Evolutionary conservation across 2,888 invertebrate genomes (phyloP).

Genomic region (Athripsodes cinereus): DNA sequence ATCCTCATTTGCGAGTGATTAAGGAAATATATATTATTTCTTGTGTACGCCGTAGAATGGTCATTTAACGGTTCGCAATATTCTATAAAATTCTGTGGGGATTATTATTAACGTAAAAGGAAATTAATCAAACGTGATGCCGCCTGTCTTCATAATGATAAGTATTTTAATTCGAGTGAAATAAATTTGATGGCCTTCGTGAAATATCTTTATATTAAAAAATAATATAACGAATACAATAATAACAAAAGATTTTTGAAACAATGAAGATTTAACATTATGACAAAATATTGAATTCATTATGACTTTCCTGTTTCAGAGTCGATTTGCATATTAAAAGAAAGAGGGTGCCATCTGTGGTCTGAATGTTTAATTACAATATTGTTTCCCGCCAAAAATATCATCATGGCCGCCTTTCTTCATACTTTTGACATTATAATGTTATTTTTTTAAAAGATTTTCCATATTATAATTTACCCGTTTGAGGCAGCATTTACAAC

Average conservation of each 20-base stretch:
- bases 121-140: neutral
- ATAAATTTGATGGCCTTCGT: neutral
- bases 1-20: too few species aligned
- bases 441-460: too few species aligned
- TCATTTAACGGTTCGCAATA: too few species aligned
- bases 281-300: slow-evolving; percentile 28
- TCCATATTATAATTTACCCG: too few species aligned
- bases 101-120: neutral
- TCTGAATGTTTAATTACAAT: slow-evolving; percentile 12
- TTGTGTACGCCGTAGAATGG: too few species aligned
- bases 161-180: neutral
- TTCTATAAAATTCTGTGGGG: too few species aligned
- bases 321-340: slow-evolving; percentile 25
- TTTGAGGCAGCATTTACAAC: too few species aligned
- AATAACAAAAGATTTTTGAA: neutral
- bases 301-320: slow-evolving; percentile 11
- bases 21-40: too few species aligned
- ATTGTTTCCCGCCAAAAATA: slow-evolving; percentile 1
- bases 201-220: neutral
- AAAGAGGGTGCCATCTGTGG: slow-evolving; percentile 13
- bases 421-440: neutral
- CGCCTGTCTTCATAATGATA: neutral
- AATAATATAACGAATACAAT: neutral
- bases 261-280: slow-evolving; percentile 21
- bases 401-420: neutral